Evolutionary conservation across 2,113 vertebrate species (phyloP).

Genomic region (Ancistrus triradiatus): DNA sequence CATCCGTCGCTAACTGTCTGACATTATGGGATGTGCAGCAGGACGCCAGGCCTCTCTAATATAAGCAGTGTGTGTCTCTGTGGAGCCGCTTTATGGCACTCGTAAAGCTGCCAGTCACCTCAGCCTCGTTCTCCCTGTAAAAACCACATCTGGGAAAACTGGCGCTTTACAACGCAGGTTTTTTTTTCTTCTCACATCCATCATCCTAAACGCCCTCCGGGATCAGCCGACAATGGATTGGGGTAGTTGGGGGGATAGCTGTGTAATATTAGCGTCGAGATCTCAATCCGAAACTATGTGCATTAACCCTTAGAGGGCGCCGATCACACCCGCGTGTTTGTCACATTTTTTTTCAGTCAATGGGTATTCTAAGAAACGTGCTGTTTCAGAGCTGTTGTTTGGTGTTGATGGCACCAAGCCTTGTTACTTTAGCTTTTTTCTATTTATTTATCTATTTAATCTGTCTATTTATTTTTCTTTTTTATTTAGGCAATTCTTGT

Average conservation of each 20-base stretch:
- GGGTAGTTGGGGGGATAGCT: conserved; percentile 54
- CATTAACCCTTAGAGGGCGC: too few relatives aligned
- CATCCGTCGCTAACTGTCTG: conserved; percentile 23
- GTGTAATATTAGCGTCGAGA: neutral
- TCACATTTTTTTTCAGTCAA: too few relatives aligned
- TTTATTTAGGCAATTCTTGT: too few relatives aligned
- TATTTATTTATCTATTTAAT: too few relatives aligned
- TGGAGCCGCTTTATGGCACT: conserved; percentile 54
- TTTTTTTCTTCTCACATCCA: conserved; percentile 61
- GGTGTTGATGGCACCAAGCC: too few relatives aligned
- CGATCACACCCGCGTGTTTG: too few relatives aligned
- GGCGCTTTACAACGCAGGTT: conserved; percentile 53
- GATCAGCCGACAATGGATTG: conserved; percentile 33
- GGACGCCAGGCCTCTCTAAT: neutral
- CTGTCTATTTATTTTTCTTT: too few relatives aligned
- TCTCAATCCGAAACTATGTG: too few relatives aligned
- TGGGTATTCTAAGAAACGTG: too few relatives aligned
- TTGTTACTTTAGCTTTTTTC: too few relatives aligned
- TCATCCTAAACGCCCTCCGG: conserved; percentile 56
- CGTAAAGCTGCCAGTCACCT: conserved; percentile 66
- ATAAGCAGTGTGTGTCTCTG: conserved; percentile 30
- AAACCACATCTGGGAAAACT: conserved; percentile 55
- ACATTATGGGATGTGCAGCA: conserved; percentile 20
- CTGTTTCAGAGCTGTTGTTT: too few relatives aligned
- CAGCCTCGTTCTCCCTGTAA: conserved; percentile 45